phyloP scores from a whole-genome alignment of 2,888 invertebrate genomes.

The Macaria liturata region DNA sequence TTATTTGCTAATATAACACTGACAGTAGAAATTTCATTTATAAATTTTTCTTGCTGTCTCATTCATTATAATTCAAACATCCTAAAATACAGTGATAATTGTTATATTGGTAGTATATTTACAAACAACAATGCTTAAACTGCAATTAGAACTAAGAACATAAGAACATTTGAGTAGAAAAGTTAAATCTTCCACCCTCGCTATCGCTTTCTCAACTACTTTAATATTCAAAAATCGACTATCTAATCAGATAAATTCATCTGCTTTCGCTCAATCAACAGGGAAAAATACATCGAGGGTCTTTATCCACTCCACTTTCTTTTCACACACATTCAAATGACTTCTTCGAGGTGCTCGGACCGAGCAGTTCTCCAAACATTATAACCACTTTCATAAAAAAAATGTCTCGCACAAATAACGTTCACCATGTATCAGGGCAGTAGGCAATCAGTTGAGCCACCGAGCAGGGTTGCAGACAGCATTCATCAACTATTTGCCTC shows the following conservation, averaged over 20 bases:
- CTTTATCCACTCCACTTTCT: not conserved
- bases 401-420: conserved; percentile 17
- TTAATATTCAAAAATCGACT: not conserved
- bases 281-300: not conserved
- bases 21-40: too few relatives aligned
- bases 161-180: too few relatives aligned
- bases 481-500: conserved; percentile 61
- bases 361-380: conserved; percentile 18
- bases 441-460: conserved; percentile 64
- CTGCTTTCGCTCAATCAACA: not conserved
- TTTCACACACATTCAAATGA: conserved; percentile 1
- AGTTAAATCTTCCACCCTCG: too few relatives aligned
- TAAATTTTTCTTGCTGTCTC: too few relatives aligned
- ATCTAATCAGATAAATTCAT: conserved; percentile 20
- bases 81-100: too few relatives aligned
- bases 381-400: conserved; percentile 25
- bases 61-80: too few relatives aligned
- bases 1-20: too few relatives aligned
- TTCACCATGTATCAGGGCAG: conserved; percentile 71
- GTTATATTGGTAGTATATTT: too few relatives aligned
- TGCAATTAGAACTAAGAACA: too few relatives aligned
- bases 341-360: conserved; percentile 11
- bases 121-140: too few relatives aligned
- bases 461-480: conserved; percentile 62
- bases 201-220: too few relatives aligned